These are phyloP conservation scores for Torymus texanus DNA, from an alignment of 2,888 invertebrate species.

Conservation along the genomic window DNA sequence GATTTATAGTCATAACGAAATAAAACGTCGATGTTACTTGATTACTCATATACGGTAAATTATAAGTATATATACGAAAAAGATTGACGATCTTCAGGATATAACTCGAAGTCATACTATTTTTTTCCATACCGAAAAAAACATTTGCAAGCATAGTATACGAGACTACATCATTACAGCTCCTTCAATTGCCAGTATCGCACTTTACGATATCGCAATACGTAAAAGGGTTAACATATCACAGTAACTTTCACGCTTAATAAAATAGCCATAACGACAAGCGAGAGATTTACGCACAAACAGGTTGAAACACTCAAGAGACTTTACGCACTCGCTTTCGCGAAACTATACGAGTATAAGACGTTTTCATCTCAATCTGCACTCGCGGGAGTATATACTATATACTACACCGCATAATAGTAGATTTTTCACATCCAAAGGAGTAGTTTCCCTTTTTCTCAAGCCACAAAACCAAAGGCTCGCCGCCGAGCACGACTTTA, in stretches of 20 bases:
- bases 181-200: too few relatives aligned
- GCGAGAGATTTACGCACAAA: slow-evolving; percentile 24
- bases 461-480: neutral
- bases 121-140: too few relatives aligned
- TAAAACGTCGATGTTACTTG: too few relatives aligned
- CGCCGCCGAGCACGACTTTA: neutral
- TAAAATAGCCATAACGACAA: slow-evolving; percentile 20
- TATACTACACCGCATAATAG: neutral
- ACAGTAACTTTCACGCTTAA: slow-evolving; percentile 20
- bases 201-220: neutral
- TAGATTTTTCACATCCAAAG: neutral
- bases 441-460: neutral
- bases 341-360: slow-evolving; percentile 7
- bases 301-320: neutral
- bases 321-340: slow-evolving; percentile 24
- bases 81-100: too few relatives aligned
- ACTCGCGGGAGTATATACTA: too few relatives aligned
- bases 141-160: too few relatives aligned
- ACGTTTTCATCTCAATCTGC: slow-evolving; percentile 18
- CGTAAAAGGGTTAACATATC: slow-evolving; percentile 17
- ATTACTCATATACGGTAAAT: too few relatives aligned
- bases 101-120: too few relatives aligned
- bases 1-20: too few relatives aligned
- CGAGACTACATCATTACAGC: too few relatives aligned
- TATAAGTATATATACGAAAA: too few relatives aligned